Evolutionary conservation across 2,888 invertebrate genomes (phyloP), one percentile per base, ranked within the genome.

Genomic region (Pecten maximus): DNA sequence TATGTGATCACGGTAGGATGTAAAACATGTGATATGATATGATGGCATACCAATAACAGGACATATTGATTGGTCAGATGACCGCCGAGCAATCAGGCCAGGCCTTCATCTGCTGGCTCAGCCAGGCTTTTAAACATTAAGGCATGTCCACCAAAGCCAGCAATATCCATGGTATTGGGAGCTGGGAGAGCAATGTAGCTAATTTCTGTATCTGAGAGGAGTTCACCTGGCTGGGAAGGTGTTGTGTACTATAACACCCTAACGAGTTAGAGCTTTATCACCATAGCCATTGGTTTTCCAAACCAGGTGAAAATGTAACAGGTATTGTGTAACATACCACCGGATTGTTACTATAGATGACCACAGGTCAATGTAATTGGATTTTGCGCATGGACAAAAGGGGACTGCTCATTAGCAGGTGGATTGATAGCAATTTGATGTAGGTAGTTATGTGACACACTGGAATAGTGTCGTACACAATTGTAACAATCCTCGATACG

Each of bases 21-120:
- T 74, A 2, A 74, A 74, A 74, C 74, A 8, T 74, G 28, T 74
- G 28, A 74, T 28, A 35, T 15, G 54, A 74, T 74, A 74, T 35
- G 35, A 35, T 74, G 74, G 74, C 15, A 10, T 74, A 74, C 28
- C 35, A 74, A 35, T 74, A 74, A 74, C 3, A 35, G 35, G 35
- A 74, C 28, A 10, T 74, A 74, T 74, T 74, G 74, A 74, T 74
- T 74, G 35, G 74, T 74, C 74, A 74, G 74, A 74, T 74, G 74
- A 74, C 74, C 74, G 74, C 74, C 28, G 10, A 35, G 35, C 74
- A 74, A 74, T 74, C 74, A 74, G 74, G 35, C 74, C 74, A 74
- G 35, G 74, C 35, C 74, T 74, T 35, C 74, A 74, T 74, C 74
- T 74, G 35, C 19, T 35, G 35, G 35, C 35, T 74, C 35, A 74